phyloP scores from a whole-genome alignment of 2,113 vertebrate genomes.

The Centropristis striata region DNA sequence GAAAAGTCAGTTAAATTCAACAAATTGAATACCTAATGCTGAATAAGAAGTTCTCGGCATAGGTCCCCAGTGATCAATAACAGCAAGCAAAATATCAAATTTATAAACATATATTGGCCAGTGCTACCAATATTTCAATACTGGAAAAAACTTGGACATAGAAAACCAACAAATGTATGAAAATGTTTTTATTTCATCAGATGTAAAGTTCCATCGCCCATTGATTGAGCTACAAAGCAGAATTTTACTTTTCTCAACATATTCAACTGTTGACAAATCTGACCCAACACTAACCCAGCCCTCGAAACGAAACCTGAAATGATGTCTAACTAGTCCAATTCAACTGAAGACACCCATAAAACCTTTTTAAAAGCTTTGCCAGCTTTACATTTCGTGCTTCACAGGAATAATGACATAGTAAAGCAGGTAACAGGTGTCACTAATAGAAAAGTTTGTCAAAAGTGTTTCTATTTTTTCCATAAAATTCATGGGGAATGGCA shows the following conservation, averaged over 20 bases:
- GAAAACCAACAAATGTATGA: slow-evolving; percentile 59
- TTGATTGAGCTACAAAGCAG: slow-evolving; percentile 50
- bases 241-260: slow-evolving; percentile 34
- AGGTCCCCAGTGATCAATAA: too few relatives aligned
- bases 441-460: slow-evolving; percentile 48
- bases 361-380: neutral
- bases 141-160: neutral
- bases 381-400: slow-evolving; percentile 28
- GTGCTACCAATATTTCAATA: too few relatives aligned
- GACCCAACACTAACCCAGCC: slow-evolving; percentile 2
- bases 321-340: slow-evolving; percentile 25
- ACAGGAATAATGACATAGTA: slow-evolving; percentile 35
- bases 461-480: slow-evolving; percentile 30
- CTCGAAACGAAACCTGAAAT: slow-evolving; percentile 34
- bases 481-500: slow-evolving; percentile 63
- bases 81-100: too few relatives aligned
- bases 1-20: neutral
- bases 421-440: slow-evolving; percentile 39
- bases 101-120: too few relatives aligned
- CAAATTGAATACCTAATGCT: neutral
- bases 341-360: slow-evolving; percentile 19
- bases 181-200: slow-evolving; percentile 72
- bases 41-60: too few relatives aligned
- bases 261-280: slow-evolving; percentile 24
- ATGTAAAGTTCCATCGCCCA: slow-evolving; percentile 67